Percentiles rank a stretch among this genome's conserved stretches.
Conservation (phyloP, 2,797 vertebrate genomes). For the Steatocranus sp. region DNA sequence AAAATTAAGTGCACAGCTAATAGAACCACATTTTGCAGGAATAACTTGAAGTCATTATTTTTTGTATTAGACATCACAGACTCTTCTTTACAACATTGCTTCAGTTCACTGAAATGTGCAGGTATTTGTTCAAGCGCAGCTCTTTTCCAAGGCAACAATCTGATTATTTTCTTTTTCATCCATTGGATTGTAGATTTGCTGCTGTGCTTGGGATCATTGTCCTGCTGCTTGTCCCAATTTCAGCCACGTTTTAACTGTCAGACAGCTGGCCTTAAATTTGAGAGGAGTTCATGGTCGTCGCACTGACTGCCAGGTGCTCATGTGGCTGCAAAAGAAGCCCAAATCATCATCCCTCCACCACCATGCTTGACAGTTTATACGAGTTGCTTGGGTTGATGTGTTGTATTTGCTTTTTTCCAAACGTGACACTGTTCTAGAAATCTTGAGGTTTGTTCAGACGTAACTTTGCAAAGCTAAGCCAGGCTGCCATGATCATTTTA, state of each 20-base stretch:
- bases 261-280: background rate
- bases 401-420: background rate
- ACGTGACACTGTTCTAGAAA: background rate
- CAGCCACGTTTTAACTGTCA: background rate
- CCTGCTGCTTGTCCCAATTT: background rate
- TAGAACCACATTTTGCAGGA: background rate
- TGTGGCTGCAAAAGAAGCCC: background rate
- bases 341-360: background rate
- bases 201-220: background rate
- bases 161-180: background rate
- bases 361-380: background rate
- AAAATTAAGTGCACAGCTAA: background rate
- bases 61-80: background rate
- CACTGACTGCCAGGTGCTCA: background rate
- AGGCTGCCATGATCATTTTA: background rate
- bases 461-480: background rate
- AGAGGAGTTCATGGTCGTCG: background rate
- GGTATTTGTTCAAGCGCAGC: background rate
- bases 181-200: background rate
- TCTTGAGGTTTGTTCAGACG: background rate
- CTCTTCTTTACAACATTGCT: background rate
- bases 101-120: background rate
- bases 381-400: background rate
- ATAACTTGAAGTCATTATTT: background rate
- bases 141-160: background rate